Conservation (phyloP, 2,888 invertebrate species). For the Zootermopsis nevadensis region DNA sequence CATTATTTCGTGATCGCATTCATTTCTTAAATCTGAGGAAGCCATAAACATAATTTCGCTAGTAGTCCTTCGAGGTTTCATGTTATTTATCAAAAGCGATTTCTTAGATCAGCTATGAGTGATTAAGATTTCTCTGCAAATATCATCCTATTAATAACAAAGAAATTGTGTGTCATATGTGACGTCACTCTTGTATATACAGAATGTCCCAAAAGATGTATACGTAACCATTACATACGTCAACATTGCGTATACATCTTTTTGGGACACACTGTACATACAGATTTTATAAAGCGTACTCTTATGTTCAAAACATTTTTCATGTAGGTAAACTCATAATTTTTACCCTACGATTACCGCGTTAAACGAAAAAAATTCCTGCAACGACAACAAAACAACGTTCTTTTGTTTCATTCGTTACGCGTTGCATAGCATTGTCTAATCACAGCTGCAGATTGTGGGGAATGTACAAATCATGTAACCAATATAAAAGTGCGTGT, state of each 20-base stretch:
- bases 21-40: neutral
- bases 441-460: neutral
- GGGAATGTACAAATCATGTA: no score
- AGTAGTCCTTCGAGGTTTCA: neutral
- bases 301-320: constrained; percentile 33
- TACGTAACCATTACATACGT: no score
- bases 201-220: no score
- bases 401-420: constrained; percentile 36
- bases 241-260: no score
- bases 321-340: constrained; percentile 34
- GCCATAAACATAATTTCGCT: neutral
- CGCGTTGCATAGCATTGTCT: constrained; percentile 15
- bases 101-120: neutral
- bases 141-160: constrained; percentile 29
- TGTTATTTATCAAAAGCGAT: neutral
- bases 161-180: neutral
- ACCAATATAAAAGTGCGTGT: no score
- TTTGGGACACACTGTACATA: no score
- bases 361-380: constrained; percentile 41
- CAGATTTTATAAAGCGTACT: constrained; percentile 6
- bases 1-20: neutral
- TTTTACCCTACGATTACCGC: constrained; percentile 42
- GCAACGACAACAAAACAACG: constrained; percentile 31
- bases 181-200: constrained; percentile 10
- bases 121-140: neutral